Evolutionary conservation across 2,888 invertebrate species (phyloP).

Genomic region (Athalia cordata): DNA sequence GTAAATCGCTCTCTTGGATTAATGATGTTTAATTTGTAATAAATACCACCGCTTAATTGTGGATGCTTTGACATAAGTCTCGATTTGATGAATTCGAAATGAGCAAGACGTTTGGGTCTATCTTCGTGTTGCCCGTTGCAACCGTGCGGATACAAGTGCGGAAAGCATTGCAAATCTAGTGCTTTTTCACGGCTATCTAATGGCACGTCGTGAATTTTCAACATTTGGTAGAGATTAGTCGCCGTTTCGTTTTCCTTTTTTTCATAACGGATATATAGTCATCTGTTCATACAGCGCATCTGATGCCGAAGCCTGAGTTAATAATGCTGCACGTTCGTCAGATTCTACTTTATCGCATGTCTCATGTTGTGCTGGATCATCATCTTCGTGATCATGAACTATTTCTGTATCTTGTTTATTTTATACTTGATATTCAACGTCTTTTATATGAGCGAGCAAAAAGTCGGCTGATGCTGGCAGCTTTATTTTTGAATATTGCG

Average conservation of each 20-base stretch:
- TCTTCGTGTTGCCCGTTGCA: slow-evolving; percentile 53
- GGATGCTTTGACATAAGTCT: slow-evolving; percentile 53
- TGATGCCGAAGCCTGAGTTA: slow-evolving; percentile 23
- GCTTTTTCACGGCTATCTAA: slow-evolving; percentile 52
- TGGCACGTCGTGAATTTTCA: slow-evolving; percentile 52
- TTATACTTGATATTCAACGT: neutral
- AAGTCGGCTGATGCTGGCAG: slow-evolving; percentile 51
- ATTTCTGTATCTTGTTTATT: neutral
- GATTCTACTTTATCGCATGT: neutral
- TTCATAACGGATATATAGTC: slow-evolving; percentile 48
- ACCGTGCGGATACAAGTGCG: slow-evolving; percentile 54
- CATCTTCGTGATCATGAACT: neutral
- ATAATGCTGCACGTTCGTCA: neutral
- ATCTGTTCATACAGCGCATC: slow-evolving; percentile 51
- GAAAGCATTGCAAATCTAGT: slow-evolving; percentile 56
- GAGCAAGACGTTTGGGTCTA: slow-evolving; percentile 50
- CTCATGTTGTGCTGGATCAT: neutral
- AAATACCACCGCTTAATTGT: slow-evolving; percentile 52
- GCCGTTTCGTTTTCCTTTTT: slow-evolving; percentile 47
- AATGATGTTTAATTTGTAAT: slow-evolving; percentile 51
- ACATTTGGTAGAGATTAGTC: slow-evolving; percentile 55
- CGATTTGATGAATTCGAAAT: slow-evolving; percentile 53
- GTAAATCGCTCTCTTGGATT: slow-evolving; percentile 51
- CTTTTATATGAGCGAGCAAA: slow-evolving; percentile 34
- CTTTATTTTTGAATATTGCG: slow-evolving; percentile 56